Evolutionary conservation across 1,140 invertebrate species (phyloP), one percentile per base, ranked within the genome.

Genomic region (Fopius arisanus): DNA sequence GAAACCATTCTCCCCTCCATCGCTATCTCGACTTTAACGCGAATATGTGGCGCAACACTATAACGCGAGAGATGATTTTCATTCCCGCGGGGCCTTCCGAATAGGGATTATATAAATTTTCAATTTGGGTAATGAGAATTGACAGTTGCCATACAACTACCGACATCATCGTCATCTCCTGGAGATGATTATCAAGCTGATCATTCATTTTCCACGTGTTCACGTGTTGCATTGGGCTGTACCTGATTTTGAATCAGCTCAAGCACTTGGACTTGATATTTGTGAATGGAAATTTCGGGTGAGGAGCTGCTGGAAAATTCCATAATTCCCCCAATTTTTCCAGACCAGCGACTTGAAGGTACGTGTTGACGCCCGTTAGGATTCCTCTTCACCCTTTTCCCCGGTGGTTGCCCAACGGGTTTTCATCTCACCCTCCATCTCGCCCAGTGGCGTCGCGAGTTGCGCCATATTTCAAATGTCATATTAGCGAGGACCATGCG

Each of bases 381-480:
- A 31, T 54, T 31, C 31, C 51, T 40, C 40, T 62, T 70, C 19
- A 63, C 21, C 21, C 16, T 9, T 23, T 40, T 10, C 29, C 16
- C 10, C 16, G n/a, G 19, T 6, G 37, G 21, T n/a, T n/a, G n/a
- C 48, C n/a, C 43, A 1, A 21, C n/a, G n/a, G 7, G 21, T 59
- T 59, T 28, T 26, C 10, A 7, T 19, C 69, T 19, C 54, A 51
- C n/a, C 40, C 54, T 23, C 63, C 69, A 70, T 70, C 54, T 70
- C 54, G 33, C 69, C 69, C 54, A 29, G 29, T 31, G 75, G 73
- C 75, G 66, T 71, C 73, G 76, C 75, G 77, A 82, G 80, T 82
- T 73, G 76, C 81, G 77, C 80, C 80, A 84, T 84, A 84, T 84
- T 84, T 84, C 82, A 84, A 80, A 84, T 65, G 82, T 84, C 82